Conservation (phyloP, 2,113 vertebrate species). For the Donacobius atricapilla region DNA sequence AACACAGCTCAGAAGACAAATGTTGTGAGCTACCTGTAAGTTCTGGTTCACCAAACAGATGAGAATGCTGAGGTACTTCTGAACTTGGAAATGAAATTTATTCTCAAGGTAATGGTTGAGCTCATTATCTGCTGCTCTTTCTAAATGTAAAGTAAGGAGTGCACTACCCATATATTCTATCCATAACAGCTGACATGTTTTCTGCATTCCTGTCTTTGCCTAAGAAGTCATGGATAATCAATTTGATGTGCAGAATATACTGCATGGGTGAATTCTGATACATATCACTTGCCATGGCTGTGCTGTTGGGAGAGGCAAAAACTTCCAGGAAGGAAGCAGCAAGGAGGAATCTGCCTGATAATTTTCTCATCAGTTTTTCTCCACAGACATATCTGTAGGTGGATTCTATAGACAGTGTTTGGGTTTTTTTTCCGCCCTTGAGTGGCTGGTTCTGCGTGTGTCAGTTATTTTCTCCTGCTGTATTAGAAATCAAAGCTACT, state of each 20-base stretch:
- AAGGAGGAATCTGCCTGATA: neutral
- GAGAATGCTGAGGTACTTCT: neutral
- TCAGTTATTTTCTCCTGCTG: neutral
- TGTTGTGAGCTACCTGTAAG: slow-evolving; percentile 5
- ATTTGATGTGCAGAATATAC: slow-evolving; percentile 30
- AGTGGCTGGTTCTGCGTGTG: neutral
- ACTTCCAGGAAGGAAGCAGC: neutral
- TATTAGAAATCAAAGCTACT: neutral
- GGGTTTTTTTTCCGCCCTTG: fast-evolving
- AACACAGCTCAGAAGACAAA: neutral
- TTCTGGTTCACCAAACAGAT: slow-evolving; percentile 11
- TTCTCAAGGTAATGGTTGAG: neutral
- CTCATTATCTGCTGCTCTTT: slow-evolving; percentile 7
- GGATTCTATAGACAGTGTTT: neutral
- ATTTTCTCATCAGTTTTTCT: neutral
- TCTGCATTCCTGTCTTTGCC: slow-evolving; percentile 34
- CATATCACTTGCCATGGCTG: neutral
- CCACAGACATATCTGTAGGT: neutral
- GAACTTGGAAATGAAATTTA: slow-evolving; percentile 10
- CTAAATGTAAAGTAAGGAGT: neutral
- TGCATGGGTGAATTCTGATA: slow-evolving; percentile 6
- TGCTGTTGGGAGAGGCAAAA: neutral
- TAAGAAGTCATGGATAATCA: slow-evolving; percentile 31
- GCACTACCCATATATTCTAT: neutral
- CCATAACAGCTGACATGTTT: slow-evolving; percentile 7